Percentiles rank a stretch among this genome's conserved stretches.
Evolutionary conservation across 35 echinoderm and acorn worm species (phyloP).

Genomic region (Apostichopus parvimensis): DNA sequence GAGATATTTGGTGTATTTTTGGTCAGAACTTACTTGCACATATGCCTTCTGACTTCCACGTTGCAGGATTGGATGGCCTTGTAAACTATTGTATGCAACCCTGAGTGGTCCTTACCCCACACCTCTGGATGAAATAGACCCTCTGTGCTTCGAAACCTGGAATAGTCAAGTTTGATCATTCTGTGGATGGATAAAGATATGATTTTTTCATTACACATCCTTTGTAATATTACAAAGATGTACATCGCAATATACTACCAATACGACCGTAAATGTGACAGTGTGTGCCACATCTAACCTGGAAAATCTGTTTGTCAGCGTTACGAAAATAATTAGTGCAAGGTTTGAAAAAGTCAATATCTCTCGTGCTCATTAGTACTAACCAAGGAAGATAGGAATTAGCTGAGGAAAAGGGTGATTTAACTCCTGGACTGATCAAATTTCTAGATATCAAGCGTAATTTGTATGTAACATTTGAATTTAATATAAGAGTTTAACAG

Average conservation of each 20-base stretch:
- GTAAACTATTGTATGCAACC: conserved; percentile 80
- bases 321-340: too few relatives aligned
- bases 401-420: too few relatives aligned
- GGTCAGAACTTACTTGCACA: conserved; percentile 73
- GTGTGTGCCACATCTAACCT: too few relatives aligned
- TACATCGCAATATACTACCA: not conserved
- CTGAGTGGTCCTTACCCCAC: conserved; percentile 95
- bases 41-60: conserved; percentile 84
- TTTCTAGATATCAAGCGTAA: too few relatives aligned
- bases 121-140: conserved; percentile 95
- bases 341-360: too few relatives aligned
- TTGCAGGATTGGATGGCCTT: conserved; percentile 93
- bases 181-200: conserved; percentile 26
- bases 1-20: not conserved
- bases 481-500: too few relatives aligned
- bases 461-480: too few relatives aligned
- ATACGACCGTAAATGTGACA: not conserved
- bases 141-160: conserved; percentile 88
- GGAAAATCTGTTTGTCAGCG: too few relatives aligned
- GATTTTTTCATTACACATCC: not conserved
- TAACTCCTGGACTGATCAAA: too few relatives aligned
- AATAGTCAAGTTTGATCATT: conserved; percentile 83
- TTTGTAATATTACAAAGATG: not conserved
- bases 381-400: too few relatives aligned
- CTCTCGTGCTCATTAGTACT: not conserved